Conservation (phyloP, 2,888 invertebrate species). For the Itoplectis maculator region DNA sequence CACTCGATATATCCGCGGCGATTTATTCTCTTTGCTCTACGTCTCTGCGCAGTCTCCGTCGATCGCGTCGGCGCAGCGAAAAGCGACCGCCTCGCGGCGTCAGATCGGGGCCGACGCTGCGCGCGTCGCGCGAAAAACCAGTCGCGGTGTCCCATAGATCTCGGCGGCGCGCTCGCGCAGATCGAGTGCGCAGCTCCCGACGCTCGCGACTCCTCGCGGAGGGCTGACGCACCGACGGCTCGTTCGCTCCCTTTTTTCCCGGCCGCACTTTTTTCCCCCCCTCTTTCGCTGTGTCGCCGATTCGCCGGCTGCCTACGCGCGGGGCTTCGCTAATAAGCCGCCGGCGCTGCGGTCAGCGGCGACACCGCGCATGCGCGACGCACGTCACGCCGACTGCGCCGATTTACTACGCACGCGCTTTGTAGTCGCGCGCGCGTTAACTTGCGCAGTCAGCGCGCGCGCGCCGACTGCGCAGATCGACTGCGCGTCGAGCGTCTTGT, state of each 20-base stretch:
- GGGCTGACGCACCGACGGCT: constrained; percentile 24
- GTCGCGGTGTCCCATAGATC: constrained; percentile 81
- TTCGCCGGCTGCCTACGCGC: constrained; percentile 68
- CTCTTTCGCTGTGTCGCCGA: constrained; percentile 67
- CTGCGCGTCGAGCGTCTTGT: constrained; percentile 74
- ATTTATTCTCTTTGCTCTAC: too few relatives aligned
- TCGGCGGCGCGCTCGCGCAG: too few relatives aligned
- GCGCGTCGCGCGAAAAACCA: constrained; percentile 79
- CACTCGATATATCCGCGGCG: too few relatives aligned
- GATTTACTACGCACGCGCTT: background rate
- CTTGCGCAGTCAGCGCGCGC: constrained; percentile 60
- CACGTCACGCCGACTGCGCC: too few relatives aligned
- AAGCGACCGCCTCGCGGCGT: constrained; percentile 75
- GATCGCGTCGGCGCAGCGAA: constrained; percentile 33
- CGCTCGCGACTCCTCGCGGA: constrained; percentile 36
- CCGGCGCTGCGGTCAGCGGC: constrained; percentile 28
- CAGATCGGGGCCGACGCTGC: constrained; percentile 72
- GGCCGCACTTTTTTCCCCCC: constrained; percentile 23
- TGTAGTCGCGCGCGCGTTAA: background rate
- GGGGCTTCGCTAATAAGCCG: constrained; percentile 74
- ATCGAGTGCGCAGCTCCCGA: too few relatives aligned
- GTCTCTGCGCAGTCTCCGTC: background rate
- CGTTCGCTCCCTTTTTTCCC: constrained; percentile 51
- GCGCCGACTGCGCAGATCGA: too few relatives aligned
- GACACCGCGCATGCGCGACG: constrained; percentile 24